Percentiles rank a stretch among this genome's conserved stretches.
phyloP scores from a whole-genome alignment of 2,113 vertebrate species.

The Saccopteryx leptura region DNA sequence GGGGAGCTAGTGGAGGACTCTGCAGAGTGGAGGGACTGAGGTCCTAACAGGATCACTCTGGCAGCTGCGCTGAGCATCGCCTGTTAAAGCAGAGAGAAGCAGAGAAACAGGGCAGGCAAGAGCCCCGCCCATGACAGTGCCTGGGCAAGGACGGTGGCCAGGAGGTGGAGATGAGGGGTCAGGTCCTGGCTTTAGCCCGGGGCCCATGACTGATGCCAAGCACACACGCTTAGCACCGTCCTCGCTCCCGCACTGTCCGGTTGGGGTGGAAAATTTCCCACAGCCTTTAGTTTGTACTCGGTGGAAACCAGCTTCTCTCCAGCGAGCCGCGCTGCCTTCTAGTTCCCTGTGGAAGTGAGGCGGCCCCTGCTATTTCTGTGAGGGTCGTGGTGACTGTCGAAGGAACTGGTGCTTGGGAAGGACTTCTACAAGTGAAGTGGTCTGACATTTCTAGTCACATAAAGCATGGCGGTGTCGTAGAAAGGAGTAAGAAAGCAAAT shows the following conservation, averaged over 20 bases:
- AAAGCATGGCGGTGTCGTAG: neutral
- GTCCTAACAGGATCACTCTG: neutral
- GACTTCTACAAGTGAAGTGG: neutral
- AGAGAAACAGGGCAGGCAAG: neutral
- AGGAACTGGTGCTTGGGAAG: neutral
- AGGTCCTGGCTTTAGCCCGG: accelerated
- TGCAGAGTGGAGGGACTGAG: too few species aligned
- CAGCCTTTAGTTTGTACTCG: neutral
- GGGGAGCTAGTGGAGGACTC: neutral
- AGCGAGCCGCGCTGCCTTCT: neutral
- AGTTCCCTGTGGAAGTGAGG: neutral
- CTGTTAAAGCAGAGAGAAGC: neutral
- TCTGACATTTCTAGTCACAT: neutral
- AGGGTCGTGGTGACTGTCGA: neutral
- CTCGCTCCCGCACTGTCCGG: neutral
- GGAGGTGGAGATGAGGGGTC: neutral
- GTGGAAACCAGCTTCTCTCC: neutral
- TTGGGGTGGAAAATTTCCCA: neutral
- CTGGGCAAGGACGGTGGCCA: neutral
- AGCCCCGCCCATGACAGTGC: neutral
- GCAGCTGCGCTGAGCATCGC: neutral
- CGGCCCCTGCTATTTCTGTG: neutral
- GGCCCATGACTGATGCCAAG: neutral
- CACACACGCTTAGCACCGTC: accelerated
- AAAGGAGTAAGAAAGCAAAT: neutral